A percentile compares a stretch with the other conserved stretches of the same genome.
Evolutionary conservation across 1,140 invertebrate genomes (phyloP).

Genomic region (Pogonomyrmex barbatus): DNA sequence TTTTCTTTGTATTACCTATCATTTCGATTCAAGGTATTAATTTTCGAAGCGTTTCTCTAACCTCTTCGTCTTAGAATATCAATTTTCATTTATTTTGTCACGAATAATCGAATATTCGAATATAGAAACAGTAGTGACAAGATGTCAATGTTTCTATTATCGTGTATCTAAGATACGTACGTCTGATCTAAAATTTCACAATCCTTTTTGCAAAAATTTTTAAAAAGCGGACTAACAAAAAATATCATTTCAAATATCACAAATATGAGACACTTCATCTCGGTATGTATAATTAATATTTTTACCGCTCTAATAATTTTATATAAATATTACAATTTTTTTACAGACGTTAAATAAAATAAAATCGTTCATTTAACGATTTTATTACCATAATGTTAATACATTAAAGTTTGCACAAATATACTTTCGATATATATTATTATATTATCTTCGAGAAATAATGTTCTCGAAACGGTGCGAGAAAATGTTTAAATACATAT

Average conservation of each 20-base stretch:
- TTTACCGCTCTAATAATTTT: not conserved
- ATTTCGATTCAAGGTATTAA: constrained; percentile 21
- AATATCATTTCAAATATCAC: not conserved
- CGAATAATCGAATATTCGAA: not conserved
- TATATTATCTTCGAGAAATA: too few species aligned
- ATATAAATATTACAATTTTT: not conserved
- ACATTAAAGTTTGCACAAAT: not conserved
- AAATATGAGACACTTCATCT: not conserved
- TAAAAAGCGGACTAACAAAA: not conserved
- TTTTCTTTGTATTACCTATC: constrained; percentile 3
- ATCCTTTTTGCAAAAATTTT: not conserved
- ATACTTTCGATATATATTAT: not conserved
- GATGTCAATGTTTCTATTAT: not conserved
- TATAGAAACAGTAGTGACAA: not conserved
- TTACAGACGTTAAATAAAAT: not conserved
- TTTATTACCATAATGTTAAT: not conserved
- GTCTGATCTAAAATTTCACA: not conserved
- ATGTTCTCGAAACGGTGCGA: too few species aligned
- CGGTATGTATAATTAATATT: not conserved
- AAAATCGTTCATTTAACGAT: not conserved
- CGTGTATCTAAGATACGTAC: not conserved
- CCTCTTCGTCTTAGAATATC: not conserved
- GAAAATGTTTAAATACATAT: too few species aligned
- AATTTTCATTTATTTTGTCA: not conserved
- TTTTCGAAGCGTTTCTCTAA: constrained; percentile 16